Evolutionary conservation across 2,113 vertebrate genomes (phyloP).

Genomic region (Oceanites oceanicus): DNA sequence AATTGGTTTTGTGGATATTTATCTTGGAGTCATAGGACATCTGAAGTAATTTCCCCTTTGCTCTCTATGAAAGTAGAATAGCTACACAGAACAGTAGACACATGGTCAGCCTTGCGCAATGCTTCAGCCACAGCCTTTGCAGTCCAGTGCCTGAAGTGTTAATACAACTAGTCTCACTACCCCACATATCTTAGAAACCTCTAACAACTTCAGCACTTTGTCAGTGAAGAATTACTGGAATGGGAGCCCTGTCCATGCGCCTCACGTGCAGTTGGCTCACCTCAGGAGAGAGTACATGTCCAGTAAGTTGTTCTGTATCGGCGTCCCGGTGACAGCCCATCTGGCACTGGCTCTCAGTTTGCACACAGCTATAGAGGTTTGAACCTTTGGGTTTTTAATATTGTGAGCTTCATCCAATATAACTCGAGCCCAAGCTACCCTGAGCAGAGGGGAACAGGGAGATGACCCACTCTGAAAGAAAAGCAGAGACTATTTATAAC

Average conservation of each 20-base stretch:
- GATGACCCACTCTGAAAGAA: constrained; percentile 50
- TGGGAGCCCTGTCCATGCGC: background rate
- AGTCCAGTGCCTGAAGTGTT: background rate
- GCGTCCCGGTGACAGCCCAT: constrained; percentile 95
- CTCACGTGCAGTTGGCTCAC: constrained; percentile 64
- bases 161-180: background rate
- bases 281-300: constrained; percentile 95
- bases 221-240: background rate
- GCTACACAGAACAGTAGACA: background rate
- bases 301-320: constrained; percentile 96
- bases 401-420: constrained; percentile 94
- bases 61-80: background rate
- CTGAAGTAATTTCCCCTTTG: background rate
- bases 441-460: constrained; percentile 78
- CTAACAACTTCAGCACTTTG: background rate
- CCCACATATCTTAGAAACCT: background rate
- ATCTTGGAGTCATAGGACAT: background rate
- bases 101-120: background rate
- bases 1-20: background rate
- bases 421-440: constrained; percentile 85
- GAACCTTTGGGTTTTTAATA: constrained; percentile 92
- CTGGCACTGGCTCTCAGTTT: constrained; percentile 82
- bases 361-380: constrained; percentile 90
- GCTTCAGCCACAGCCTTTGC: background rate
- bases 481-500: background rate